Evolutionary conservation across 2,113 vertebrate genomes (phyloP).

Genomic region (Charadrius vociferus): DNA sequence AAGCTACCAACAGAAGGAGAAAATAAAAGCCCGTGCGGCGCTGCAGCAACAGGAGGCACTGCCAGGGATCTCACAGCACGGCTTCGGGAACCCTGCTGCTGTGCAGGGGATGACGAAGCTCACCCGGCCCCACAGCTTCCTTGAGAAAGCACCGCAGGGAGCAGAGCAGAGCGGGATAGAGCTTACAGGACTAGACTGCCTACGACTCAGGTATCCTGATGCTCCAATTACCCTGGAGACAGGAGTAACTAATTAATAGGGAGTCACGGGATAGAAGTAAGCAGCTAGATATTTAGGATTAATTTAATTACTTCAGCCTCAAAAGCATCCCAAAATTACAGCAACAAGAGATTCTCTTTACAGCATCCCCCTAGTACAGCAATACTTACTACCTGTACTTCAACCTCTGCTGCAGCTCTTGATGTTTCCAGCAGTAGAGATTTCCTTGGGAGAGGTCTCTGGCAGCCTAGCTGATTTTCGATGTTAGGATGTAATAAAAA

Average conservation of each 20-base stretch:
- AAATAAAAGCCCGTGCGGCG: accelerated
- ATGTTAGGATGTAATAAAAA: conserved; percentile 10
- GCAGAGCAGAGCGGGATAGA: background rate
- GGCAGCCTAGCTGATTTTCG: background rate
- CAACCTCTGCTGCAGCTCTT: background rate
- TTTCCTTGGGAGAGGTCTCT: background rate
- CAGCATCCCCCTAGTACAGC: background rate
- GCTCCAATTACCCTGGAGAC: background rate
- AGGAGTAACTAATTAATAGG: conserved; percentile 13
- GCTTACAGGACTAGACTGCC: background rate
- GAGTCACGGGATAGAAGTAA: background rate
- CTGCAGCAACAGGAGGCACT: background rate
- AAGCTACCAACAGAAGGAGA: background rate
- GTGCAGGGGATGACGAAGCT: background rate
- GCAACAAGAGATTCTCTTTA: background rate
- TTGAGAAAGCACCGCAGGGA: background rate
- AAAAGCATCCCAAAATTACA: background rate
- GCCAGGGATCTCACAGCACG: background rate
- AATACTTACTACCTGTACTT: background rate
- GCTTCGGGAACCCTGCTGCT: background rate
- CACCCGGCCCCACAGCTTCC: accelerated
- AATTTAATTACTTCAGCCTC: conserved; percentile 29
- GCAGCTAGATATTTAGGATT: background rate
- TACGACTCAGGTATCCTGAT: background rate
- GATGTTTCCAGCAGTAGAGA: background rate